Evolutionary conservation across 2,113 vertebrate species (phyloP), one percentile per base, ranked within the genome.

Genomic region (Phrynosoma blainvillii): DNA sequence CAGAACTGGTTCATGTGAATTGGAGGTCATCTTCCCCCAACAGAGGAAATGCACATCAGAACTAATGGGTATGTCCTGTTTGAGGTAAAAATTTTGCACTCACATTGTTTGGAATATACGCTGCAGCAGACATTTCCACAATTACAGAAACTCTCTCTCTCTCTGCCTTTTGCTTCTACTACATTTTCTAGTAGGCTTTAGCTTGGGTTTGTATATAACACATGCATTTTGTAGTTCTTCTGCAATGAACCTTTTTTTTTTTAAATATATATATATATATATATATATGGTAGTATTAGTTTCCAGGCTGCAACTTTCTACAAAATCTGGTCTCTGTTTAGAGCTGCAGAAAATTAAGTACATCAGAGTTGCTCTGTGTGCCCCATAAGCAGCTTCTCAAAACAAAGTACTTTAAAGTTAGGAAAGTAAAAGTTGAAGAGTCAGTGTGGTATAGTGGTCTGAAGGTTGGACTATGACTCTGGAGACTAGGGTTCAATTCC

Each of bases 221-320:
- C 62, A 89, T 92, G 32, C 25, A 81, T 11, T 65, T 21, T 23
- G 79, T 0, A 27, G 82, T 0, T 36, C 10, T 5, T 85, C n/a
- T 84, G 88, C 86, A 90, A 71, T 81, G 42, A 89, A 89, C 85
- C 88, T 70, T 85, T 32, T 68, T 66, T 66, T 66, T 66, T 68
- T 62, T 62, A n/a, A 74, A n/a, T n/a, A n/a, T n/a, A n/a, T n/a
- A n/a, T n/a, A n/a, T n/a, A n/a, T n/a, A n/a, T n/a, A n/a, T n/a
- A n/a, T n/a, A n/a, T n/a, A n/a, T n/a, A n/a, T n/a, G n/a, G n/a
- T n/a, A n/a, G n/a, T n/a, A n/a, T 40, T 25, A 76, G n/a, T 82
- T 90, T 59, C 79, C 47, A 91, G 82, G 80, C 89, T 89, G 86
- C 86, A 47, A 54, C 82, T 89, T 40, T 25, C 32, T 84, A 23